phyloP scores from a whole-genome alignment of 1,140 invertebrate species.

The Nephila pilipes region DNA sequence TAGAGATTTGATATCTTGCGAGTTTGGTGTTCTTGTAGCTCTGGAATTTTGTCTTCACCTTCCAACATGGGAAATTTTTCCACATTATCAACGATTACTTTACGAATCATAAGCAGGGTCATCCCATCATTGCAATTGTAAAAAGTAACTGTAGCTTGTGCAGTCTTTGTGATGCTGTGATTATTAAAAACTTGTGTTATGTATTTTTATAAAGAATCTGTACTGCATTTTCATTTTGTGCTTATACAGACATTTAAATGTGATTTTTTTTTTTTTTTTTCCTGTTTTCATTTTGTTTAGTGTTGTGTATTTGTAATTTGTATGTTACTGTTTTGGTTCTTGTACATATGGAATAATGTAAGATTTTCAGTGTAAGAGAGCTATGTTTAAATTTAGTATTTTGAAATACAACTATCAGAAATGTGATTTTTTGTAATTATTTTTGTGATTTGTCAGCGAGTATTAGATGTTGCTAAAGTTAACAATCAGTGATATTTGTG shows the following conservation, averaged over 20 bases:
- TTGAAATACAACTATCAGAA: background rate
- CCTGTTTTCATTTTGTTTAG: background rate
- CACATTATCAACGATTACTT: conserved; percentile 95
- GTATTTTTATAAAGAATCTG: conserved; percentile 28
- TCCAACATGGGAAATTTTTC: conserved; percentile 93
- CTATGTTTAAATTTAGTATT: background rate
- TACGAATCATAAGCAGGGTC: conserved; percentile 70
- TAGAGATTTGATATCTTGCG: conserved; percentile 93
- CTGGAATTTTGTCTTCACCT: conserved; percentile 96
- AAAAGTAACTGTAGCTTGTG: background rate
- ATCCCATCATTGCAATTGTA: background rate
- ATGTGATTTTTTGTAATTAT: background rate
- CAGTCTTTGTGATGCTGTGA: conserved; percentile 21
- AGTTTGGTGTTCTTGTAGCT: conserved; percentile 96
- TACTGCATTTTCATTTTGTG: background rate
- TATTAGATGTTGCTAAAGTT: background rate
- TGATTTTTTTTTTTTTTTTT: background rate
- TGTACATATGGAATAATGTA: background rate
- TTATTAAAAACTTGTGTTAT: background rate
- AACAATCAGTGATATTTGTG: no score
- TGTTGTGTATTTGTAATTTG: background rate
- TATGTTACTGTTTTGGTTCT: background rate
- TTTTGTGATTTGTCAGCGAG: background rate
- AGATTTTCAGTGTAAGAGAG: background rate
- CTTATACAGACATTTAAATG: background rate